phyloP scores from a whole-genome alignment of 2,113 vertebrate genomes.

The Cathartes aura region DNA sequence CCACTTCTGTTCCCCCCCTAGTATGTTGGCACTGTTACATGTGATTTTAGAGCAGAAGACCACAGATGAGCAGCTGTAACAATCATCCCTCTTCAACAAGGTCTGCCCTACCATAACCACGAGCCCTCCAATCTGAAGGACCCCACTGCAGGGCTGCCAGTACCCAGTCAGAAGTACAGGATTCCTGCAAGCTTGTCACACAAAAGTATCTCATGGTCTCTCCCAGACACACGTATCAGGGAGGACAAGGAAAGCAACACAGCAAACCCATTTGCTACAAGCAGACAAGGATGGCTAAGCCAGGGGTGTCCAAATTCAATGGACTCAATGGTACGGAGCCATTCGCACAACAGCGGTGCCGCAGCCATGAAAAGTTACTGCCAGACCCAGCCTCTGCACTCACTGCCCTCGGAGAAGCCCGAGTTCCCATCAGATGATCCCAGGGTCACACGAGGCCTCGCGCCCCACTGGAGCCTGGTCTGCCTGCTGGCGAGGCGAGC shows the following conservation, averaged over 20 bases:
- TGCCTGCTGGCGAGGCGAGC: accelerated
- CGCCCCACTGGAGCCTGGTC: neutral
- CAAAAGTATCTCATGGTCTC: accelerated
- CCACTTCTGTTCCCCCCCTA: neutral
- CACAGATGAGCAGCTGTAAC: neutral
- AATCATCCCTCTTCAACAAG: neutral
- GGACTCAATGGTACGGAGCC: neutral
- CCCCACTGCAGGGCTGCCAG: neutral
- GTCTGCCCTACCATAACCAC: neutral
- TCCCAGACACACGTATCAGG: accelerated
- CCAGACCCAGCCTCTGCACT: accelerated
- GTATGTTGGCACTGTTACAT: neutral
- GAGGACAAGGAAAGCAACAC: neutral
- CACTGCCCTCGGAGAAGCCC: neutral
- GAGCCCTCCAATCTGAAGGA: neutral
- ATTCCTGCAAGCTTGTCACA: neutral
- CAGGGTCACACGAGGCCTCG: neutral
- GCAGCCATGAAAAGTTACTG: neutral
- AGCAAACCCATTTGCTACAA: neutral
- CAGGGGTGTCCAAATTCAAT: neutral
- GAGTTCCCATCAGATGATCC: neutral
- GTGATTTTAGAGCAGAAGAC: neutral
- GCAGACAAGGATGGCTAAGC: neutral
- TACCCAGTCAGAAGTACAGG: neutral
- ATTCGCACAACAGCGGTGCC: neutral